Evolutionary conservation across 2,113 vertebrate species (phyloP), one percentile per base, ranked within the genome.

Genomic region (Chrysochloris asiatica): DNA sequence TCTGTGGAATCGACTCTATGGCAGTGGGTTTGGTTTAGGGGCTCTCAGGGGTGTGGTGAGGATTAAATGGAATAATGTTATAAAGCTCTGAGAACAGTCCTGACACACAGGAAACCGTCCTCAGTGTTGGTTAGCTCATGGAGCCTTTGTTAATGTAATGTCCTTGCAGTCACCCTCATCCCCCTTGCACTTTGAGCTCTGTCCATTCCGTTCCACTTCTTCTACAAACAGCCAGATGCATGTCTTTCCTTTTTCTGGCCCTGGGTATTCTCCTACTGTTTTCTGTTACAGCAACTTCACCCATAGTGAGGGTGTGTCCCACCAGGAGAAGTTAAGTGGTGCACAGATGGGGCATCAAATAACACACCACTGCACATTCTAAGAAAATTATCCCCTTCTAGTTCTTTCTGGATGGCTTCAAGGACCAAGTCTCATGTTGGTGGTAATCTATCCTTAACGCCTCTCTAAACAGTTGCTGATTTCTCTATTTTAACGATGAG

Each of bases 281-380:
- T 38, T 19, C 13, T 7, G 17, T 65, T 9, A 9, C 4, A 50
- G 33, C 19, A 26, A 1, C 41, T 33, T 56, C 72, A 76, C 26
- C 19, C 72, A 24, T 19, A n/a, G 11, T 6, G 4, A 77, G 41
- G 8, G 0, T 0, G 13, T 9, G 9, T 6, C 4, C 38, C 4
- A 11, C 41, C 52, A 10, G 33, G 36, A 41, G 30, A 61, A 45
- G 36, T 43, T 17, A 7, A 3, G 1, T 12, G 9, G 3, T 24
- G 50, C 47, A 2, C 24, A 24, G 8, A 0, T 0, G 6, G 13
- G 4, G 8, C 11, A 11, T 10, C 5, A n/a, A n/a, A 10, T 50
- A 7, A 26, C 24, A 26, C 24, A 16, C 9, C 36, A 3, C 3
- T 63, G 30, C 12, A 0, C 54, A 33, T 6, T 47, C 16, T 28